Evolutionary conservation across 2,888 invertebrate species (phyloP).

Genomic region (Carcina quercana): DNA sequence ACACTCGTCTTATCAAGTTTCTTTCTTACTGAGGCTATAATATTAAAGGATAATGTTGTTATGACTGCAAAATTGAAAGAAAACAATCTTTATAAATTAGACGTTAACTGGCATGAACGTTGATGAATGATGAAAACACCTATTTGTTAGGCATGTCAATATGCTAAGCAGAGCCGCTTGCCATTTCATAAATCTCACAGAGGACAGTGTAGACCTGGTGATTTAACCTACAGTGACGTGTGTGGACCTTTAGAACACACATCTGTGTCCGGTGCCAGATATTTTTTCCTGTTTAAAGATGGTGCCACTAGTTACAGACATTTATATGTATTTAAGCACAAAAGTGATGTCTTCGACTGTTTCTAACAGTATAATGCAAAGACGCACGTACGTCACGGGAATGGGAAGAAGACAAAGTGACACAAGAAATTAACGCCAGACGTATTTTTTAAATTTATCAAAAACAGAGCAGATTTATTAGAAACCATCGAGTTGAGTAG

Average conservation of each 20-base stretch:
- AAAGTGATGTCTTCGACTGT: background rate
- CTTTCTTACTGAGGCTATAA: no score
- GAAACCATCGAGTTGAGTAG: no score
- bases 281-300: background rate
- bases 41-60: conserved; percentile 1
- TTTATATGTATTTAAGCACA: background rate
- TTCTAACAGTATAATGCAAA: conserved; percentile 3
- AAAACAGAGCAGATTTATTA: no score
- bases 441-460: no score
- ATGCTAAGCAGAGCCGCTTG: background rate
- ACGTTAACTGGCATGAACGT: conserved; percentile 2
- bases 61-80: conserved; percentile 11
- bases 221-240: background rate
- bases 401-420: no score
- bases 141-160: conserved; percentile 3
- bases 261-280: background rate
- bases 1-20: no score
- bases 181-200: conserved; percentile 11
- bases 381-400: no score
- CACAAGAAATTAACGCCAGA: no score
- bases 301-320: background rate
- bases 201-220: background rate
- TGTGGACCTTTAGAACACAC: background rate
- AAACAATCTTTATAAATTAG: conserved; percentile 17
- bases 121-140: conserved; percentile 3